Evolutionary conservation across 2,888 invertebrate genomes (phyloP).

Genomic region (Sialis fuliginosa): DNA sequence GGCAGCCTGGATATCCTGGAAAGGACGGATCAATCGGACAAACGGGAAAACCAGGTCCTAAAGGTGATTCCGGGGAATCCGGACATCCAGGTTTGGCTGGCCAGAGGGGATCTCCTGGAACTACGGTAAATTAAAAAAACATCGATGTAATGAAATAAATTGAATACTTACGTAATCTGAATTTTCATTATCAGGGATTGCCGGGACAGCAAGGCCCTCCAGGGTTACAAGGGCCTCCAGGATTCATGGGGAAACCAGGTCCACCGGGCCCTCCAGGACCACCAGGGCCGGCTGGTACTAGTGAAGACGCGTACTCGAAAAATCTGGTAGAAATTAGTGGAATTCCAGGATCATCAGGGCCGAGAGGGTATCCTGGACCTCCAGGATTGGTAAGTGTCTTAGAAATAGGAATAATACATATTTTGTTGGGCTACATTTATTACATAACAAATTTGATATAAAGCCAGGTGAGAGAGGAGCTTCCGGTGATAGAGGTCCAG

Average conservation of each 20-base stretch:
- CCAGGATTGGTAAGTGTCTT: slow-evolving; percentile 31
- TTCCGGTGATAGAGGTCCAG: slow-evolving; percentile 34
- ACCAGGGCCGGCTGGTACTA: slow-evolving; percentile 23
- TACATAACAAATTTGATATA: too few relatives aligned
- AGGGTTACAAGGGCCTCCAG: slow-evolving; percentile 19
- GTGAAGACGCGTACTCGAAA: slow-evolving; percentile 16
- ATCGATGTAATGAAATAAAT: neutral
- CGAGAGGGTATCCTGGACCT: slow-evolving; percentile 34
- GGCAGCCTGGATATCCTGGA: slow-evolving; percentile 19
- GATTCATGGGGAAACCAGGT: slow-evolving; percentile 23
- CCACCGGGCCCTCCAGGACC: slow-evolving; percentile 27
- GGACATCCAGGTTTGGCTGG: slow-evolving; percentile 29
- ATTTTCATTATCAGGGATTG: slow-evolving; percentile 8
- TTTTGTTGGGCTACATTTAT: too few relatives aligned
- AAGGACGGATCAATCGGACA: slow-evolving; percentile 23
- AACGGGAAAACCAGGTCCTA: slow-evolving; percentile 23
- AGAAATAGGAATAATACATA: too few relatives aligned
- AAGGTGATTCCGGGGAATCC: slow-evolving; percentile 24
- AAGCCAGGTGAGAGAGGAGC: slow-evolving; percentile 38
- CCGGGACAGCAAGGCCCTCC: slow-evolving; percentile 16
- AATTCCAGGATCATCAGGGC: slow-evolving; percentile 28
- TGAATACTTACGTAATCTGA: neutral
- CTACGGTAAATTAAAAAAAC: slow-evolving; percentile 16
- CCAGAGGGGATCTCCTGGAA: slow-evolving; percentile 27
- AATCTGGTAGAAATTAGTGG: slow-evolving; percentile 18